Conservation (phyloP, 92 coral and sea anemone genomes). For the Bergia puertoricense region DNA sequence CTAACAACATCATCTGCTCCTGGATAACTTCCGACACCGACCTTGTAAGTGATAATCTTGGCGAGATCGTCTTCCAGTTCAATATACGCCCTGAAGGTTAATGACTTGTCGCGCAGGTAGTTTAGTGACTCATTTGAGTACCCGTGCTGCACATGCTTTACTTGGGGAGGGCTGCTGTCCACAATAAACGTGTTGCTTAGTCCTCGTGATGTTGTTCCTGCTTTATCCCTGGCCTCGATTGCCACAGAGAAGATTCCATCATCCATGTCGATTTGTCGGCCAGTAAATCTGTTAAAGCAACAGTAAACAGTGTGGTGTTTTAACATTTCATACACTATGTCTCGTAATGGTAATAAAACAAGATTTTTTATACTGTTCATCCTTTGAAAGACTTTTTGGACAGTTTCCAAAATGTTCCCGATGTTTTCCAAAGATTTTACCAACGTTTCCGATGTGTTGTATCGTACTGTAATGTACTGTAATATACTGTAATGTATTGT, state of each 20-base stretch:
- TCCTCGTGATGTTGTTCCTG: constrained; percentile 74
- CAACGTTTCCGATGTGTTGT: no score
- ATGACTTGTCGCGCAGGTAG: constrained; percentile 38
- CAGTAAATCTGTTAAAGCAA: constrained; percentile 54
- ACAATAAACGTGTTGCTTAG: constrained; percentile 85
- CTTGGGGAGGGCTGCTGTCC: constrained; percentile 83
- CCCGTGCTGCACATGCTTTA: constrained; percentile 79
- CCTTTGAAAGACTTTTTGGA: no score
- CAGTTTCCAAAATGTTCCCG: neutral
- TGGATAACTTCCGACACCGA: constrained; percentile 84
- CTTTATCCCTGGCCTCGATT: constrained; percentile 87
- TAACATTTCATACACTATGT: neutral
- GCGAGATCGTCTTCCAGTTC: constrained; percentile 87
- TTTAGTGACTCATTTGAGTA: constrained; percentile 48
- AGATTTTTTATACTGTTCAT: no score
- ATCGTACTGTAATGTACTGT: no score
- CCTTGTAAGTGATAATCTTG: constrained; percentile 69
- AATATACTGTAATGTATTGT: no score
- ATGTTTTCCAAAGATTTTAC: no score
- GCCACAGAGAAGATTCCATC: constrained; percentile 90
- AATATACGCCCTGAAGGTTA: constrained; percentile 68
- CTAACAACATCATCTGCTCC: constrained; percentile 87
- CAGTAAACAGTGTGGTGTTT: neutral
- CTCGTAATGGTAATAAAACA: neutral
- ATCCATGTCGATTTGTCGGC: constrained; percentile 72